phyloP scores from a whole-genome alignment of 2,888 invertebrate genomes.

The Nyleta sp. region DNA sequence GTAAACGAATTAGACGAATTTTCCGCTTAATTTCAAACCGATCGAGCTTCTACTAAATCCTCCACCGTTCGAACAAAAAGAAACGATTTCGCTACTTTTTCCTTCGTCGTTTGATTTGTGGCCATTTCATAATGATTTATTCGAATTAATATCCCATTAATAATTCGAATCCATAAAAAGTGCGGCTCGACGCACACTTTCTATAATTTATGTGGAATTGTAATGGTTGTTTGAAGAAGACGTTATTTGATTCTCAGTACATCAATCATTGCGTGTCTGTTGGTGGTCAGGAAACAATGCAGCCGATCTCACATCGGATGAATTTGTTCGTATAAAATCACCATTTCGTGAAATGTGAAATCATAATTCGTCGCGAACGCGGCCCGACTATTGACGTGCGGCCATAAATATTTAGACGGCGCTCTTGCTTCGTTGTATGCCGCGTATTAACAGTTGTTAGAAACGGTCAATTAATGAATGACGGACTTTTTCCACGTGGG shows the following conservation, averaged over 20 bases:
- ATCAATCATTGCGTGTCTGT: conserved; percentile 36
- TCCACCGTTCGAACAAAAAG: no score
- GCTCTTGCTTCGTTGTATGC: no score
- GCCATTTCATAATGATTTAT: conserved; percentile 22
- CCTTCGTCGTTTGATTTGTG: conserved; percentile 36
- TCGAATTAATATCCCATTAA: conserved; percentile 26
- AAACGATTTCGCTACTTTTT: no score
- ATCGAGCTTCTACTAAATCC: no score
- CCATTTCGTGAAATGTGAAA: background rate
- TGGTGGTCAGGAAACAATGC: conserved; percentile 33
- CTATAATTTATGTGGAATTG: conserved; percentile 27
- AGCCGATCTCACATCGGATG: background rate
- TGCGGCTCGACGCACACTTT: conserved; percentile 19
- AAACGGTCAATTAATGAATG: background rate
- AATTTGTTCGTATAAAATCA: conserved; percentile 8
- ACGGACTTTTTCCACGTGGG: background rate
- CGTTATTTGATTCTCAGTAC: conserved; percentile 33
- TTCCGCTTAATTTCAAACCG: no score
- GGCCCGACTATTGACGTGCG: no score
- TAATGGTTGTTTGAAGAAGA: conserved; percentile 42
- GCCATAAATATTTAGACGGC: conserved; percentile 25
- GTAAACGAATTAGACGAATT: no score
- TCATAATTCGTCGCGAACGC: conserved; percentile 3
- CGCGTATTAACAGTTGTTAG: background rate
- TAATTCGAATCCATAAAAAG: conserved; percentile 18